Conservation (phyloP, 2,113 vertebrate genomes). For the Mus musculus region DNA sequence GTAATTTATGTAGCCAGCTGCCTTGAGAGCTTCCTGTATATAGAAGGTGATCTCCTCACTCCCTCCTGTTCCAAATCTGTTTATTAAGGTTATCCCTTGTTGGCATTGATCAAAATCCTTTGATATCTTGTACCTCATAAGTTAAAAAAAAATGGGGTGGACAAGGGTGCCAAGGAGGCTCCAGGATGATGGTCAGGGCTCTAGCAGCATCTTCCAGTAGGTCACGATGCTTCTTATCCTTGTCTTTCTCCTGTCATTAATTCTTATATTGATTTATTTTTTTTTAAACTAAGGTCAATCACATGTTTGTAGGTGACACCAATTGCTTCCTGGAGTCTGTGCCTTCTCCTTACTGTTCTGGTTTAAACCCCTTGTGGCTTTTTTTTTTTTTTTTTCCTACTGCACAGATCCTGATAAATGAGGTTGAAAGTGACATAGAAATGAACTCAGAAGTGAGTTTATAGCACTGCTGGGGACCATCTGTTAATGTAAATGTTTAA, state of each 20-base stretch:
- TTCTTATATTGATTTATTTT: conserved; percentile 66
- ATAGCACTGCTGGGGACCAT: conserved; percentile 87
- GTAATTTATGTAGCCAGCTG: neutral
- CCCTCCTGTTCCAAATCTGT: neutral
- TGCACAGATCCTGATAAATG: conserved; percentile 81
- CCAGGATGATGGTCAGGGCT: neutral
- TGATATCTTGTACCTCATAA: neutral
- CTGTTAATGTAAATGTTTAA: conserved; percentile 91
- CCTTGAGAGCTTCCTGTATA: neutral
- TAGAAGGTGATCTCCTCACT: neutral
- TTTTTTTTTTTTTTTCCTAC: conserved; percentile 78
- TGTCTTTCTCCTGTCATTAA: conserved; percentile 35
- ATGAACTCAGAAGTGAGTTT: conserved; percentile 86
- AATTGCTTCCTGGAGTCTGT: conserved; percentile 72
- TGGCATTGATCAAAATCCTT: neutral
- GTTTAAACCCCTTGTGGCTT: conserved; percentile 78
- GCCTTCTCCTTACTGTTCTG: conserved; percentile 77
- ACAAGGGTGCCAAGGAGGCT: neutral
- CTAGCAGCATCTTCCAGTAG: neutral
- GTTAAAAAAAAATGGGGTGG: neutral
- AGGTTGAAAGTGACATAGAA: conserved; percentile 81
- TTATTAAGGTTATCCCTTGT: conserved; percentile 2
- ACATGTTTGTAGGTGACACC: conserved; percentile 77
- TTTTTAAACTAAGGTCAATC: conserved; percentile 79
- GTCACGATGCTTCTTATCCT: conserved; percentile 37